Percentiles rank a stretch among this genome's conserved stretches.
Conservation (phyloP, 2,113 vertebrate species). For the Myrmecobius fasciatus region DNA sequence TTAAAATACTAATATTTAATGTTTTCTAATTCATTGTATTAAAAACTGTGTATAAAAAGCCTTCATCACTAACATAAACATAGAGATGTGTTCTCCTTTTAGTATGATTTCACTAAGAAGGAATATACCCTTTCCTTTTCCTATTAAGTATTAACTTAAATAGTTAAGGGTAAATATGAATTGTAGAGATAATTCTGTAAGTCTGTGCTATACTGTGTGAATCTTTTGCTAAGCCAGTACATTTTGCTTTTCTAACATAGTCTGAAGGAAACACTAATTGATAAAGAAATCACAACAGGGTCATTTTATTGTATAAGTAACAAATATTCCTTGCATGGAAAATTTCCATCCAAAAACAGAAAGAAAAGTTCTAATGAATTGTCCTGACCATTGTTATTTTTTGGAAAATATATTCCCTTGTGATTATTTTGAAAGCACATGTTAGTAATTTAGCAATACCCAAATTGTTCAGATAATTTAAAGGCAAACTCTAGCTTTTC, state of each 20-base stretch:
- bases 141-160: neutral
- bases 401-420: conserved; percentile 46
- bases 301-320: neutral
- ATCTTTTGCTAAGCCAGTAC: neutral
- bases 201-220: neutral
- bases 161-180: neutral
- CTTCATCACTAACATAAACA: neutral
- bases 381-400: conserved; percentile 32
- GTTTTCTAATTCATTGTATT: conserved; percentile 7
- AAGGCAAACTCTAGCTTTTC: neutral
- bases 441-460: conserved; percentile 16
- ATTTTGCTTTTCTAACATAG: neutral
- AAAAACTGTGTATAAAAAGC: conserved; percentile 1
- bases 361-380: conserved; percentile 1
- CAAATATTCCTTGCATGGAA: conserved; percentile 19
- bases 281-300: neutral
- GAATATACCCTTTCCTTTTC: neutral
- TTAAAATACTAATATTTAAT: conserved; percentile 12
- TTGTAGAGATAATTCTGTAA: neutral
- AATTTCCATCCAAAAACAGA: conserved; percentile 31
- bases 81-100: neutral
- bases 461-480: neutral
- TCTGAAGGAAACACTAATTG: neutral
- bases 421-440: neutral
- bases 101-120: neutral